A percentile compares a stretch with the other conserved stretches of the same genome.
phyloP scores from a whole-genome alignment of 2,888 invertebrate species.

The Xanthorhoe designata region DNA sequence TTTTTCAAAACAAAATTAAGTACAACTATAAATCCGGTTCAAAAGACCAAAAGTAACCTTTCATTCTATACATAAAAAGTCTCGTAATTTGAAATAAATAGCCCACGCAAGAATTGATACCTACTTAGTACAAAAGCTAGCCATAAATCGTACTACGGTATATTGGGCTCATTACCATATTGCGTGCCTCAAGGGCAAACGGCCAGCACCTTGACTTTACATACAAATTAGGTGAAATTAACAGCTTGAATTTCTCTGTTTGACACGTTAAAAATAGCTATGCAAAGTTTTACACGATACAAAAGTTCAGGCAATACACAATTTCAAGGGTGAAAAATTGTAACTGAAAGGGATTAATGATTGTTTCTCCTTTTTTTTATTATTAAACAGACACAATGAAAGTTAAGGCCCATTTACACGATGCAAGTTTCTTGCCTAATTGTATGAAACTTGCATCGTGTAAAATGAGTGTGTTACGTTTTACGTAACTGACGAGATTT shows the following conservation, averaged over 20 bases:
- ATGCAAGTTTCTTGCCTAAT: no score
- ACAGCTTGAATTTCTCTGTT: conserved; percentile 11
- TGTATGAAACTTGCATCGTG: no score
- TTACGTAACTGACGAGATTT: no score
- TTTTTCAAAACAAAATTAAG: background rate
- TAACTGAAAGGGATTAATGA: no score
- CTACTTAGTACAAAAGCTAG: background rate
- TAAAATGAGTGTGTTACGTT: no score
- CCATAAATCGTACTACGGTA: conserved; percentile 37
- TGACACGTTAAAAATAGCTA: conserved; percentile 13
- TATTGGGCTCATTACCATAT: conserved; percentile 47
- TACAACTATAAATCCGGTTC: background rate
- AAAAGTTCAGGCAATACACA: background rate
- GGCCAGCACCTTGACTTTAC: conserved; percentile 50
- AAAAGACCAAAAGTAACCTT: background rate
- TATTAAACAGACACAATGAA: no score
- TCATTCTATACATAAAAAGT: conserved; percentile 6
- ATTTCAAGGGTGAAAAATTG: no score
- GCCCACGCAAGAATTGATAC: conserved; percentile 18
- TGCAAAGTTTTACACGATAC: background rate
- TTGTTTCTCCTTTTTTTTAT: no score
- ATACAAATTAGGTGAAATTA: conserved; percentile 46
- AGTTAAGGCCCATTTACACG: no score
- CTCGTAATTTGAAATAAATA: background rate
- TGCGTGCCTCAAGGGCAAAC: conserved; percentile 54